These are phyloP conservation scores for Hyles euphorbiae DNA, from an alignment of 1,140 invertebrate genomes.

Conservation along the genomic window DNA sequence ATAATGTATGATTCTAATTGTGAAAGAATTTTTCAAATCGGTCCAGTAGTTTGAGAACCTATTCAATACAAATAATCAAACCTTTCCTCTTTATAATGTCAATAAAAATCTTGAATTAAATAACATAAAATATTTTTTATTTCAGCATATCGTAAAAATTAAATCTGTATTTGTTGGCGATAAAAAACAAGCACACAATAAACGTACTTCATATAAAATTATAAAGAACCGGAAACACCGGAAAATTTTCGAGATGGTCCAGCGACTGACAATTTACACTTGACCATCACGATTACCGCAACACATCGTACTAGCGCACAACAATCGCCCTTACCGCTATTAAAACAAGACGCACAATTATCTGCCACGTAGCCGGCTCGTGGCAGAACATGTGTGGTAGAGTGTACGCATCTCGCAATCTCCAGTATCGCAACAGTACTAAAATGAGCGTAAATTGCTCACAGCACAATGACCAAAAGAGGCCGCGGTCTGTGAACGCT, in stretches of 20 bases:
- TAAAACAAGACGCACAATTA: constrained; percentile 2
- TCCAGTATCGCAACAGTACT: constrained; percentile 23
- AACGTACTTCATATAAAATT: constrained; percentile 8
- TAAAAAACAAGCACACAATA: constrained; percentile 6
- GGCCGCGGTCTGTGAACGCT: constrained; percentile 3
- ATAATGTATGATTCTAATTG: no score
- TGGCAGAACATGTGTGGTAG: constrained; percentile 3
- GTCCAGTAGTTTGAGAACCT: no score
- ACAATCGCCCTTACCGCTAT: constrained; percentile 4
- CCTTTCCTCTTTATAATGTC: no score
- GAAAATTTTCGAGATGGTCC: constrained; percentile 40
- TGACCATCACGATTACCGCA: constrained; percentile 7
- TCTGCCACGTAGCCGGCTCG: not conserved
- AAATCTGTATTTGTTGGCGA: no score
- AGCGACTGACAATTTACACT: constrained; percentile 26
- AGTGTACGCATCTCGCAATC: constrained; percentile 26
- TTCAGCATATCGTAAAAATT: no score
- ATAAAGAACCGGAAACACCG: constrained; percentile 38
- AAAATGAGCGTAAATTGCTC: constrained; percentile 33
- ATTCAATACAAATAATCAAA: no score
- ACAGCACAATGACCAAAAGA: constrained; percentile 18
- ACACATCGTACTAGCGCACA: constrained; percentile 1
- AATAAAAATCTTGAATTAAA: no score
- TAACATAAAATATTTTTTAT: no score
- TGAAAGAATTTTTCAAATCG: no score